Evolutionary conservation across 2,113 vertebrate species (phyloP).

Genomic region (Apus apus): DNA sequence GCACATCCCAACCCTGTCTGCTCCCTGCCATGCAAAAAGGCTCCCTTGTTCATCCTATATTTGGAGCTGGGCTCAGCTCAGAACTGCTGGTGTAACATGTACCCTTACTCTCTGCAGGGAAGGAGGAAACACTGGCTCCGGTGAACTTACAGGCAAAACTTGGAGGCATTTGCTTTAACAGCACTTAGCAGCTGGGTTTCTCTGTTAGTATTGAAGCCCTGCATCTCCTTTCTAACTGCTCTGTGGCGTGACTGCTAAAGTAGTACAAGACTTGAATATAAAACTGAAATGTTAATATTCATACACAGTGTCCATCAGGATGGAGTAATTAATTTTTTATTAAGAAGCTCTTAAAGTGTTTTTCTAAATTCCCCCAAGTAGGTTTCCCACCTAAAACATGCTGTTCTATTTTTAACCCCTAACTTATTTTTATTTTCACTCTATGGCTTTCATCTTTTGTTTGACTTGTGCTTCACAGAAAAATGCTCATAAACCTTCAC

Average conservation of each 20-base stretch:
- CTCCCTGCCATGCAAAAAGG: background rate
- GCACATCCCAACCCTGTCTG: background rate
- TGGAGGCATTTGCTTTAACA: background rate
- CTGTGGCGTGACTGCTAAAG: conserved; percentile 12
- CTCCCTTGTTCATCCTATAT: background rate
- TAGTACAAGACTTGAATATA: conserved; percentile 30
- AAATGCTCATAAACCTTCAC: conserved; percentile 68
- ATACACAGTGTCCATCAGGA: background rate
- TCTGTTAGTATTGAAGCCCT: background rate
- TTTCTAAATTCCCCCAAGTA: background rate
- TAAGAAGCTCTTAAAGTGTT: conserved; percentile 45
- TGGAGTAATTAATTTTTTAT: conserved; percentile 50
- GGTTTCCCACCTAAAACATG: conserved; percentile 16
- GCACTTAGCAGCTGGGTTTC: background rate
- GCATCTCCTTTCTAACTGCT: background rate
- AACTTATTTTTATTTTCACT: conserved; percentile 27
- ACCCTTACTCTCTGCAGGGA: background rate
- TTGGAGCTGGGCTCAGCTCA: background rate
- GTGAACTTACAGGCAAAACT: background rate
- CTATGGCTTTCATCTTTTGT: conserved; percentile 68
- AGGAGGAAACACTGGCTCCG: background rate
- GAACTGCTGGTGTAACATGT: background rate
- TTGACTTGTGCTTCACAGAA: conserved; percentile 64
- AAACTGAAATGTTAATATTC: conserved; percentile 52
- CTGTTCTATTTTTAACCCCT: background rate